Conservation (phyloP, 2,113 vertebrate genomes). For the Coptodon bakossiorum region DNA sequence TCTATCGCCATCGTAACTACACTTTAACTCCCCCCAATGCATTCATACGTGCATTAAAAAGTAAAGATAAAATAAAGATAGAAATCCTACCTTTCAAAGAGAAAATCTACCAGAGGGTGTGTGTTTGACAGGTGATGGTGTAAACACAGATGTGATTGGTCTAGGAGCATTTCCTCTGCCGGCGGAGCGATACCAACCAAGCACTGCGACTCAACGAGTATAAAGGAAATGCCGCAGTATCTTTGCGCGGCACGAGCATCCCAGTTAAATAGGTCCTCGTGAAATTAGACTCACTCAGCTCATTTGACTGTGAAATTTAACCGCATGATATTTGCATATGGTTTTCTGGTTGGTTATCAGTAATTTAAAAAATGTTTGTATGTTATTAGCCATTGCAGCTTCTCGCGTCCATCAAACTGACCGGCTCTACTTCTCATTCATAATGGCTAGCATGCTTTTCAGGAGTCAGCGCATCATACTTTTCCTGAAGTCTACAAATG, state of each 20-base stretch:
- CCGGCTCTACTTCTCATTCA: slow-evolving; percentile 68
- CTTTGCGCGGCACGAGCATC: slow-evolving; percentile 55
- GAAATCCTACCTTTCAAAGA: slow-evolving; percentile 59
- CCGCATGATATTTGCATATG: rapidly evolving
- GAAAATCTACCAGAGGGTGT: slow-evolving; percentile 49
- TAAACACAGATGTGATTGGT: slow-evolving; percentile 72
- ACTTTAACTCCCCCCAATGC: neutral
- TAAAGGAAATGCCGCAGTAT: slow-evolving; percentile 70
- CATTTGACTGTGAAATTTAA: rapidly evolving
- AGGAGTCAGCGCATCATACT: neutral
- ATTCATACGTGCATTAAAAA: neutral
- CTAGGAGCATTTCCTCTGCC: slow-evolving; percentile 52
- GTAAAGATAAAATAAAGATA: neutral
- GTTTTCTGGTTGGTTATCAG: neutral
- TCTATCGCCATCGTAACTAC: neutral
- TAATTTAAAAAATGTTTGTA: neutral
- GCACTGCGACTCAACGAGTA: slow-evolving; percentile 27
- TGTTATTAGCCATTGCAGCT: neutral
- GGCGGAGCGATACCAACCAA: slow-evolving; percentile 41
- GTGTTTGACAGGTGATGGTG: slow-evolving; percentile 67
- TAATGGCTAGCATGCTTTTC: slow-evolving; percentile 11
- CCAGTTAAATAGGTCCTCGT: slow-evolving; percentile 36
- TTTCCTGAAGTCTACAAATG: neutral
- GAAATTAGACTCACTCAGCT: rapidly evolving
- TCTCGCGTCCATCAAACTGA: neutral